Evolutionary conservation across 2,113 vertebrate genomes (phyloP).

Genomic region (Plestiodon gilberti): DNA sequence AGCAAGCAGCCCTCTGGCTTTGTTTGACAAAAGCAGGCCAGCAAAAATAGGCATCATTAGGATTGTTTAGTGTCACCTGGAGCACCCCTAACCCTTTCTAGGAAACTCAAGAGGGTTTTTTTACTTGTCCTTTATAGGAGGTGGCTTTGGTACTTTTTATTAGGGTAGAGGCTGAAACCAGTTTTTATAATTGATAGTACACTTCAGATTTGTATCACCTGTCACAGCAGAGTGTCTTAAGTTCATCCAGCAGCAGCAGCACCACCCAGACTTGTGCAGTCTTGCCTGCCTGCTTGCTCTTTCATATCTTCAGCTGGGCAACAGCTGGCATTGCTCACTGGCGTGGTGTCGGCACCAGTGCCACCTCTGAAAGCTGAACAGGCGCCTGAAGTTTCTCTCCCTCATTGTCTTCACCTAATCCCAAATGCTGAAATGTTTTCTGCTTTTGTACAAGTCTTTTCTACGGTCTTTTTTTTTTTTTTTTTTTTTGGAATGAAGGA

Average conservation of each 20-base stretch:
- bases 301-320: background rate
- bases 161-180: conserved; percentile 45
- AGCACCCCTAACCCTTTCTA: conserved; percentile 42
- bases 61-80: conserved; percentile 48
- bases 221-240: conserved; percentile 21
- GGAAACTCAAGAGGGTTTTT: conserved; percentile 32
- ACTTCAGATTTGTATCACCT: conserved; percentile 17
- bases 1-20: background rate
- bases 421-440: conserved; percentile 29
- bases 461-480: conserved; percentile 47
- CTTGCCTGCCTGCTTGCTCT: background rate
- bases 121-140: conserved; percentile 60
- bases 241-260: conserved; percentile 41
- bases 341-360: background rate
- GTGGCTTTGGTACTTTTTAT: conserved; percentile 64
- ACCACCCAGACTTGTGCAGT: conserved; percentile 13
- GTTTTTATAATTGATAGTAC: conserved; percentile 61
- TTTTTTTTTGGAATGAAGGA: conserved; percentile 31
- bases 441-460: conserved; percentile 63
- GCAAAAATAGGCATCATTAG: conserved; percentile 48
- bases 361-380: background rate
- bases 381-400: conserved; percentile 24
- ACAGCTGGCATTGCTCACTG: background rate
- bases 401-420: conserved; percentile 6
- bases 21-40: conserved; percentile 19